Conservation (phyloP, 2,888 invertebrate genomes). For the Oxytorus armatus region DNA sequence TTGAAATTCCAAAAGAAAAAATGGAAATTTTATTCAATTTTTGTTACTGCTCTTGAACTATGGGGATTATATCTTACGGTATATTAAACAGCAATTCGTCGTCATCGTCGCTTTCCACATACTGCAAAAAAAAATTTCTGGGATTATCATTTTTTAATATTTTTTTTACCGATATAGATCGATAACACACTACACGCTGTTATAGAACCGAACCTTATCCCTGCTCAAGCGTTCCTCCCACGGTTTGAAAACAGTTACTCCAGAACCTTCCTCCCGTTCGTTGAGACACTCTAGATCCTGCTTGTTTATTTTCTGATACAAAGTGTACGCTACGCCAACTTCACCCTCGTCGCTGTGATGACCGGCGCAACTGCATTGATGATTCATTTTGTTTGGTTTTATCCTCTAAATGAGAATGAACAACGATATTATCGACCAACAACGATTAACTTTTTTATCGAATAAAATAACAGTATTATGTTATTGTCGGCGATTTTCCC, state of each 20-base stretch:
- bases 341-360: constrained; percentile 84
- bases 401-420: neutral
- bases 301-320: constrained; percentile 95
- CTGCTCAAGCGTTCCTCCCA: constrained; percentile 94
- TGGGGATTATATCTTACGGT: constrained; percentile 87
- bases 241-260: constrained; percentile 95
- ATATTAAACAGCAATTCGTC: constrained; percentile 98
- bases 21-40: neutral
- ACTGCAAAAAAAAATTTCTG: constrained; percentile 86
- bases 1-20: constrained; percentile 11
- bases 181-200: neutral
- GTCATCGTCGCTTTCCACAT: constrained; percentile 98
- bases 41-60: neutral
- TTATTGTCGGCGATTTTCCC: neutral
- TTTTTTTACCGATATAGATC: constrained; percentile 6
- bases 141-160: constrained; percentile 22
- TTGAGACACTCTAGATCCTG: constrained; percentile 96
- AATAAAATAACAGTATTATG: neutral
- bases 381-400: constrained; percentile 72
- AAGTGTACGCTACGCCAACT: constrained; percentile 92
- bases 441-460: neutral
- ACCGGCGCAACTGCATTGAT: constrained; percentile 77
- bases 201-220: constrained; percentile 87
- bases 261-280: constrained; percentile 94
- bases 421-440: neutral